phyloP scores from a whole-genome alignment of 2,888 invertebrate species.

The Hyppa rectilinea region DNA sequence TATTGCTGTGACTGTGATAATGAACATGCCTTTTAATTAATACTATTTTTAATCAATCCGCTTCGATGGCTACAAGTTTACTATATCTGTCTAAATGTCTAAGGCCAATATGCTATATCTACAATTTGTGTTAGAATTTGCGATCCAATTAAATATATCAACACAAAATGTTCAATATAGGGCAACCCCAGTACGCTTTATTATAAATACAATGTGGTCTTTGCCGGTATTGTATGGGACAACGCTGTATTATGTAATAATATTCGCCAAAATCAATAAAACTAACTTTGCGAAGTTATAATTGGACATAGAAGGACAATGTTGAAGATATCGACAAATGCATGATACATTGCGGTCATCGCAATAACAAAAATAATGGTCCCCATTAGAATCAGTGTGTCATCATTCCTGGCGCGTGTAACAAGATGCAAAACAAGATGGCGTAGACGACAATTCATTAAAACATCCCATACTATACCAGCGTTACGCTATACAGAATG shows the following conservation, averaged over 20 bases:
- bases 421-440: conserved; percentile 17
- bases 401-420: conserved; percentile 18
- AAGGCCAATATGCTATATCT: conserved; percentile 89
- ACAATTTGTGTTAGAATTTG: conserved; percentile 85
- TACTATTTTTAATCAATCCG: conserved; percentile 87
- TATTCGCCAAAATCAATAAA: conserved; percentile 20
- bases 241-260: background rate
- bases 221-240: conserved; percentile 54
- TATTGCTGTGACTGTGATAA: conserved; percentile 74
- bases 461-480: conserved; percentile 50
- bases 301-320: conserved; percentile 21
- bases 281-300: background rate
- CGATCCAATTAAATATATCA: conserved; percentile 68
- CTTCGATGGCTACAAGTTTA: conserved; percentile 81
- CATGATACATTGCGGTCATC: conserved; percentile 48
- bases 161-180: conserved; percentile 87
- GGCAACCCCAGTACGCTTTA: conserved; percentile 79
- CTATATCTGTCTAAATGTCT: conserved; percentile 84
- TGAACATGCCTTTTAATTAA: conserved; percentile 83
- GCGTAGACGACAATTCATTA: conserved; percentile 7
- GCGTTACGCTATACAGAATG: conserved; percentile 62
- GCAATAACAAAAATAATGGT: conserved; percentile 64
- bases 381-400: conserved; percentile 53
- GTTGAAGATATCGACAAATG: conserved; percentile 47
- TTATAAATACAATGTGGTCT: conserved; percentile 62